Percentiles rank a stretch among this genome's conserved stretches.
Conservation (phyloP, 2,888 invertebrate species). For the Bedellia somnulentella region DNA sequence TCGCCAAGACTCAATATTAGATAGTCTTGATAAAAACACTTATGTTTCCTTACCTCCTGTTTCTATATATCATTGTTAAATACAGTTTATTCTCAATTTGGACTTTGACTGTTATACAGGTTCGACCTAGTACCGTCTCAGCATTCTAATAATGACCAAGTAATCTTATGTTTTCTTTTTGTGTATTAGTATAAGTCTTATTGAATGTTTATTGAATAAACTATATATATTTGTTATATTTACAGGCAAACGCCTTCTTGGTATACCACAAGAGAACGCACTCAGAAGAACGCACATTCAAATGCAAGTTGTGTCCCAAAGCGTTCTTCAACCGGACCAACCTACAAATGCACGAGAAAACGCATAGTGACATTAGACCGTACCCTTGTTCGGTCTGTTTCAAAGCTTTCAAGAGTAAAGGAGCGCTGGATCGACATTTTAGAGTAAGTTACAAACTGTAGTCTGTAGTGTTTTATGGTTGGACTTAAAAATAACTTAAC, state of each 20-base stretch:
- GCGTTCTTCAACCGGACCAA: constrained; percentile 41
- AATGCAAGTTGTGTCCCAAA: constrained; percentile 32
- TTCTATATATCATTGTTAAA: too few relatives aligned
- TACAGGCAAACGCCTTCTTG: constrained; percentile 40
- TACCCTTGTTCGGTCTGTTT: constrained; percentile 33
- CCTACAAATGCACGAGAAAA: constrained; percentile 38
- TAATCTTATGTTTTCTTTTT: too few relatives aligned
- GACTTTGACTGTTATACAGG: too few relatives aligned
- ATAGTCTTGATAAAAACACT: too few relatives aligned
- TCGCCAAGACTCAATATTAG: too few relatives aligned
- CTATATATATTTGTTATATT: background rate
- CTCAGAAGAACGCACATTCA: constrained; percentile 27
- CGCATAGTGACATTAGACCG: constrained; percentile 38
- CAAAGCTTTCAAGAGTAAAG: constrained; percentile 44
- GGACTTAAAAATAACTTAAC: too few relatives aligned
- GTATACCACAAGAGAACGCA: constrained; percentile 45
- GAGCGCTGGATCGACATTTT: constrained; percentile 36
- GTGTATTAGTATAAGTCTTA: background rate
- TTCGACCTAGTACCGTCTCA: too few relatives aligned
- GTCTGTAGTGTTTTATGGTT: too few relatives aligned
- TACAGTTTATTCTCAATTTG: too few relatives aligned
- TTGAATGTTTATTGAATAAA: background rate
- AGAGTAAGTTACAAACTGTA: constrained; percentile 16
- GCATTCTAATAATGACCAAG: too few relatives aligned
- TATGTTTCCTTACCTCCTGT: too few relatives aligned